phyloP scores from a whole-genome alignment of 2,888 invertebrate species.

The Ophraella communa region DNA sequence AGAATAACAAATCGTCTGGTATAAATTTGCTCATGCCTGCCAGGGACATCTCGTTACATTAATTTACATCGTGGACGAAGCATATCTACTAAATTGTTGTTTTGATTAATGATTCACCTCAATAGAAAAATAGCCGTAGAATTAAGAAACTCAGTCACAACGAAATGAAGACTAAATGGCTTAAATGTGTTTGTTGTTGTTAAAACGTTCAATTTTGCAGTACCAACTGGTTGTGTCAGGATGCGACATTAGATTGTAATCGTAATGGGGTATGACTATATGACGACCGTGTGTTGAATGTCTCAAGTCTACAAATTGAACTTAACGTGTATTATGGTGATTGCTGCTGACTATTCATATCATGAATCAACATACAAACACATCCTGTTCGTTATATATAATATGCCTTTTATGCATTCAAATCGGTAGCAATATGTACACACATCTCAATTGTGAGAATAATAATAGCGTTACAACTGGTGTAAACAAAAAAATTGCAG shows the following conservation, averaged over 20 bases:
- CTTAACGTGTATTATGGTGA: slow-evolving; percentile 45
- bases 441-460: slow-evolving; percentile 7
- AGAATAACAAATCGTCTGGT: background rate
- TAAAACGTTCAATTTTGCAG: slow-evolving; percentile 45
- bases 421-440: slow-evolving; percentile 15
- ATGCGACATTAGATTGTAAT: slow-evolving; percentile 33
- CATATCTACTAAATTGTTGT: slow-evolving; percentile 20
- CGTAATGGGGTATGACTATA: slow-evolving; percentile 24
- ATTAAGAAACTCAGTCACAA: slow-evolving; percentile 38
- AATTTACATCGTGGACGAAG: background rate
- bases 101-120: slow-evolving; percentile 25
- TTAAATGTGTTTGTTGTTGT: slow-evolving; percentile 40
- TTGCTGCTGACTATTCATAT: slow-evolving; percentile 47
- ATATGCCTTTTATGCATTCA: slow-evolving; percentile 22
- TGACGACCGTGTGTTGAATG: slow-evolving; percentile 31
- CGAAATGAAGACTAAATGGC: slow-evolving; percentile 37
- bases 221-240: slow-evolving; percentile 46
- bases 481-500: background rate
- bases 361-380: slow-evolving; percentile 43
- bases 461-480: background rate
- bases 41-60: background rate
- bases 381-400: slow-evolving; percentile 35
- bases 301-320: slow-evolving; percentile 41
- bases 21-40: background rate
- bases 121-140: slow-evolving; percentile 29